Conservation (phyloP, 1,140 invertebrate genomes). For the Drosophila kepulauana region DNA sequence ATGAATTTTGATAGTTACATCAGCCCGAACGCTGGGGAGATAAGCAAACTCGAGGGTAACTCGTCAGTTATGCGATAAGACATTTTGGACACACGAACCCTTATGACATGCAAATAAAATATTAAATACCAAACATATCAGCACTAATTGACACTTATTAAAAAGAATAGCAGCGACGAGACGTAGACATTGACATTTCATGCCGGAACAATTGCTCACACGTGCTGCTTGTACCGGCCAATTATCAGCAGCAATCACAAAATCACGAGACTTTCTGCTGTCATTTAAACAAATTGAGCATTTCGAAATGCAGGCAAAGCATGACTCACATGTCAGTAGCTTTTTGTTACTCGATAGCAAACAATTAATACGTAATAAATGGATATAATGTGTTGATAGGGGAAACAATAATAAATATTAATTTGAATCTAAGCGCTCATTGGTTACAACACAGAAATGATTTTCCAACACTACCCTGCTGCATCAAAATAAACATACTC, state of each 20-base stretch:
- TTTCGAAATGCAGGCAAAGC: background rate
- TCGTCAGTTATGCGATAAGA: constrained; percentile 62
- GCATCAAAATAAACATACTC: background rate
- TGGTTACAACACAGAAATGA: background rate
- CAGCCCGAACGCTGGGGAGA: constrained; percentile 44
- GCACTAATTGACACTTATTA: constrained; percentile 77
- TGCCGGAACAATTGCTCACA: constrained; percentile 57
- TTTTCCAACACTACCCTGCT: constrained; percentile 16
- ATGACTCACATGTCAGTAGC: background rate
- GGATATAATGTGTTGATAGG: background rate
- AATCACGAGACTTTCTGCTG: constrained; percentile 40
- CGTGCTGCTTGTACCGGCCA: constrained; percentile 46
- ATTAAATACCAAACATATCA: constrained; percentile 59
- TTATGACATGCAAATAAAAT: constrained; percentile 39
- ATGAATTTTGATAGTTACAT: constrained; percentile 70
- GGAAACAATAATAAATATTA: background rate
- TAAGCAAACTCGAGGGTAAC: constrained; percentile 40
- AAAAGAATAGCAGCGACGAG: constrained; percentile 34
- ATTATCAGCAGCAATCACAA: constrained; percentile 61
- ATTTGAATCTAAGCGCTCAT: constrained; percentile 4
- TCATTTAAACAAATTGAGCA: constrained; percentile 5
- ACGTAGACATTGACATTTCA: constrained; percentile 38
- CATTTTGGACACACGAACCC: constrained; percentile 15
- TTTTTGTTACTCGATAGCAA: background rate
- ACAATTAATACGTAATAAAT: background rate